Evolutionary conservation across 2,888 invertebrate genomes (phyloP), one percentile per base, ranked within the genome.

Genomic region (Caenorhabditis japonica): DNA sequence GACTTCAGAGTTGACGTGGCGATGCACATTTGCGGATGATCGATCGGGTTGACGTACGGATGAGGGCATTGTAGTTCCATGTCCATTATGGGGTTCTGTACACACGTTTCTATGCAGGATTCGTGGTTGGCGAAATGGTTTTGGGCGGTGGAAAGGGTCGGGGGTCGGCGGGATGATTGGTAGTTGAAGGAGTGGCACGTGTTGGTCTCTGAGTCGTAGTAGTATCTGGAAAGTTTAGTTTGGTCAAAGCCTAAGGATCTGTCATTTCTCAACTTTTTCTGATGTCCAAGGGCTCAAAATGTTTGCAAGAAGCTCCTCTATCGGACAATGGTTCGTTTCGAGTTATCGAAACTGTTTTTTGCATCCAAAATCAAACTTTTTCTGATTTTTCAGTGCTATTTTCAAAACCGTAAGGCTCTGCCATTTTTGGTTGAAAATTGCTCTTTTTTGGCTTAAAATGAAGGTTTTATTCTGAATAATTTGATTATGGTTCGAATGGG

Each of bases 11-110:
- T 5, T 5, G 7, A 7, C 30, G 5, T 49, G 1, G 69, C 46
- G 17, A 75, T 70, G 59, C 83, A 83, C 39, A 79, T 71, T 61
- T 83, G 80, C 5, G 81, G 82, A 61, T 76, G 71, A 34, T 79
- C 79, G 23, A 43, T 12, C 7, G 84, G 83, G 58, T 81, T 80
- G 10, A 44, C 13, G 39, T 77, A 80, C 0, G 83, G 81, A 13
- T 61, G 55, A 8, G 84, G 81, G 39, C 84, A 84, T 17, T 70
- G 61, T 13, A 73, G 39, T 23, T 59, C 52, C 10, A 47, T 52
- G 23, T 72, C 59, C 21, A 33, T 34, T 3, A 51, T 38, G 17
- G 55, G 30, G 13, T 15, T 52, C 17, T 49, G 51, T 17, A 73
- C 66, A 39, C 76, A 76, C 68, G 64, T 68, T 30, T 73, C 71